Evolutionary conservation across 1,140 invertebrate genomes (phyloP).

Genomic region (Drosophila sp.): DNA sequence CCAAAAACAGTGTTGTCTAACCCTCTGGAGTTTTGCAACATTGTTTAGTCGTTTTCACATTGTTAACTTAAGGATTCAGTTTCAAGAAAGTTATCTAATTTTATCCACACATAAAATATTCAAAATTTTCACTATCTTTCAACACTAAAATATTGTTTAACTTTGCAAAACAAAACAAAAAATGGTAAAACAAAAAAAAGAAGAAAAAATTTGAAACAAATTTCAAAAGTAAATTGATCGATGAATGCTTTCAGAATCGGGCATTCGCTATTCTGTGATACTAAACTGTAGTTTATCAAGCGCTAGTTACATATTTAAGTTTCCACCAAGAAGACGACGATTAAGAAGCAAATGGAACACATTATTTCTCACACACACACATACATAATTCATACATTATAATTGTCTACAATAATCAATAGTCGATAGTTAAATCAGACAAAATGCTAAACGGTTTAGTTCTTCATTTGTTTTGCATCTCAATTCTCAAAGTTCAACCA

Average conservation of each 20-base stretch:
- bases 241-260: constrained; percentile 45
- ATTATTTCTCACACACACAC: constrained; percentile 21
- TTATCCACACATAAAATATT: neutral
- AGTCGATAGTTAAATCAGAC: constrained; percentile 19
- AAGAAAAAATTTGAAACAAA: constrained; percentile 21
- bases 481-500: constrained; percentile 74
- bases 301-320: constrained; percentile 77
- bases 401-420: constrained; percentile 51
- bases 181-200: neutral
- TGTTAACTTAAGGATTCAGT: neutral
- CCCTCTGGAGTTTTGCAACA: neutral
- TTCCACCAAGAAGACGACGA: constrained; percentile 36
- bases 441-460: constrained; percentile 28
- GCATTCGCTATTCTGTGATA: constrained; percentile 80
- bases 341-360: constrained; percentile 27
- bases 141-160: neutral
- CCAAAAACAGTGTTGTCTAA: neutral
- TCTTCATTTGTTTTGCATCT: constrained; percentile 36
- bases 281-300: constrained; percentile 82
- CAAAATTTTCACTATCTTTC: neutral
- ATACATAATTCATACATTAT: constrained; percentile 3
- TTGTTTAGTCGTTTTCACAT: neutral
- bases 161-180: neutral
- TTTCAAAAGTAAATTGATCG: constrained; percentile 50
- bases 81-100: neutral